Evolutionary conservation across 92 coral and sea anemone species (phyloP).

Genomic region (Metridium senile): DNA sequence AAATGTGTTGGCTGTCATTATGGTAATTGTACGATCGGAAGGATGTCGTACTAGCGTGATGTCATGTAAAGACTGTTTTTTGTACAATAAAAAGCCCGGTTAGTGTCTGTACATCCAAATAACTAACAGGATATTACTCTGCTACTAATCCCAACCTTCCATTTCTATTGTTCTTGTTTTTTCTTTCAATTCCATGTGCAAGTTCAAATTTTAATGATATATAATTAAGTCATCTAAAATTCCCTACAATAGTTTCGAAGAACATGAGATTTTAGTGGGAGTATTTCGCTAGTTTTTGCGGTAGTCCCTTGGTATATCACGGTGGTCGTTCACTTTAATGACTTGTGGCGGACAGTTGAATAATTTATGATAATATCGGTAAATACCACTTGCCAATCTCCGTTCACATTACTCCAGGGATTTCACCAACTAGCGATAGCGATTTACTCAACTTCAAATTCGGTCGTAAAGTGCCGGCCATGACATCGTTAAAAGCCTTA

Average conservation of each 20-base stretch:
- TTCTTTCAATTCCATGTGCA: too few species aligned
- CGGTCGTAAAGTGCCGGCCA: background rate
- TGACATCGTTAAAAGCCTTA: constrained; percentile 38
- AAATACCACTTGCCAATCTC: background rate
- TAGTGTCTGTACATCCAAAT: background rate
- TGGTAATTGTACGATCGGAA: background rate
- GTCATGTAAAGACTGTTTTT: background rate
- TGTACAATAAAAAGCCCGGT: background rate
- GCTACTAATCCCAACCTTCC: too few species aligned
- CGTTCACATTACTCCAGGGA: constrained; percentile 1
- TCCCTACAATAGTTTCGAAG: too few species aligned
- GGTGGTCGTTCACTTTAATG: background rate
- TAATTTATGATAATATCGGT: constrained; percentile 29
- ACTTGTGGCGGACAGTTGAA: background rate
- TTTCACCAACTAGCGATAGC: background rate
- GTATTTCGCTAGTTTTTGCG: too few species aligned
- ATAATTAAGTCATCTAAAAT: too few species aligned
- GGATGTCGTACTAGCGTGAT: background rate
- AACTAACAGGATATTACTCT: background rate
- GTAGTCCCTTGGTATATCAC: background rate
- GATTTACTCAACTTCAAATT: too few species aligned
- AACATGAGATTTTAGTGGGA: too few species aligned
- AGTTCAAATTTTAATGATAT: too few species aligned
- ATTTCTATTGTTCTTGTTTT: too few species aligned
- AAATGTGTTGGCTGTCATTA: too few species aligned